Evolutionary conservation across 2,888 invertebrate genomes (phyloP).

Genomic region (Loripinus fragilis): DNA sequence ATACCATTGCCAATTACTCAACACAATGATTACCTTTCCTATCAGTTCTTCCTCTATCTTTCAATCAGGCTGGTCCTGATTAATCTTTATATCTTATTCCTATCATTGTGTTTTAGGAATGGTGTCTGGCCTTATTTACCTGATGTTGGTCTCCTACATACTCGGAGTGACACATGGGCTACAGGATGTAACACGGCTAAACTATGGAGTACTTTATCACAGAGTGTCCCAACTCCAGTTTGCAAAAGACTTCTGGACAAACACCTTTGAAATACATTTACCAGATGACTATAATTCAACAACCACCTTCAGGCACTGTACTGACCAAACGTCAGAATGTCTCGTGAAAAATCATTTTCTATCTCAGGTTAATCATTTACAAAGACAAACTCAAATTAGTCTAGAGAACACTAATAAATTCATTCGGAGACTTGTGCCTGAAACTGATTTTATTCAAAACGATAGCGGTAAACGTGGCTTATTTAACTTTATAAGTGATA

Average conservation of each 20-base stretch:
- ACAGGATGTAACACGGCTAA: neutral
- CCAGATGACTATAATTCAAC: neutral
- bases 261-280: conserved; percentile 7
- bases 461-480: neutral
- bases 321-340: neutral
- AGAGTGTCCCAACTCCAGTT: neutral
- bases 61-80: neutral
- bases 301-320: neutral
- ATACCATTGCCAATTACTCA: neutral
- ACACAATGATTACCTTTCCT: neutral
- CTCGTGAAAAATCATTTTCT: neutral
- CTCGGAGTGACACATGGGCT: neutral
- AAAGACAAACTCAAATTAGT: neutral
- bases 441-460: neutral
- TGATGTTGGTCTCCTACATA: neutral
- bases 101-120: conserved; percentile 5
- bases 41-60: neutral
- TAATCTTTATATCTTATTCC: neutral
- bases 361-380: neutral
- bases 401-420: neutral
- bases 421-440: conserved; percentile 1
- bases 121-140: neutral
- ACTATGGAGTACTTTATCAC: neutral
- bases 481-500: neutral
- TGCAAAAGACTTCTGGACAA: neutral